Base-by-base conservation (phyloP, 2,888 invertebrate species). In the Quadriops clusia region DNA sequence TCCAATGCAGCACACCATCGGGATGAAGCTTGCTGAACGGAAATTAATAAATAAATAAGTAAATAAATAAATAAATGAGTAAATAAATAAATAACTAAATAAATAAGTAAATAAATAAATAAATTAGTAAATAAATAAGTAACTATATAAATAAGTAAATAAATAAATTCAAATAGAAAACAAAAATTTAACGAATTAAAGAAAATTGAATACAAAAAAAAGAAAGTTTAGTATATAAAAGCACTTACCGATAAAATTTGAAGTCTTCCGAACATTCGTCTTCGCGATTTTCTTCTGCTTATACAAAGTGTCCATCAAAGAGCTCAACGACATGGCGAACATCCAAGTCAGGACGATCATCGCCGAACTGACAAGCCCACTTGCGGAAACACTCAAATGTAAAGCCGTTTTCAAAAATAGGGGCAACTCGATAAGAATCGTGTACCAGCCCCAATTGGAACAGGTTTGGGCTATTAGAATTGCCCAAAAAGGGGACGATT, bases 361-460 rank as follows among this genome's bases (percentile, higher is more conserved):
- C 28, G 84, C 50, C 0, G 85, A 72, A 2, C 81, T 80, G 4
- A 77, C 67, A 2, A 76, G 67, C 2, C 85, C 79, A 50, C 83
- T 86, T 71, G 77, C 70, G 37, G 74, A 73, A 49, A 85, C 75
- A 41, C 79, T 70, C 49, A 82, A 82, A 47, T 76, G 70, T 23
- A 84, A 68, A 17, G 84, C 77, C 49, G 76, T 72, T 49, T 80
- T 79, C 82, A 84, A 79, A 55, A 81, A 85, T 50, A 77, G 75
- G 0, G 85, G 85, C 39, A 83, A 65, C 50, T 85, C 82, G 26
- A 82, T 82, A 17, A 86, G 72, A 43, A 86, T 63, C 77, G 83
- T 84, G 58, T 85, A 86, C 81, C 83, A 85, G 35, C 84, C 85
- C 70, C 78, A 83, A 58, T 85, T 85, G 48, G 72, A 79, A 59